Evolutionary conservation across 1,140 invertebrate species (phyloP).

Genomic region (Microplitis demolitor): DNA sequence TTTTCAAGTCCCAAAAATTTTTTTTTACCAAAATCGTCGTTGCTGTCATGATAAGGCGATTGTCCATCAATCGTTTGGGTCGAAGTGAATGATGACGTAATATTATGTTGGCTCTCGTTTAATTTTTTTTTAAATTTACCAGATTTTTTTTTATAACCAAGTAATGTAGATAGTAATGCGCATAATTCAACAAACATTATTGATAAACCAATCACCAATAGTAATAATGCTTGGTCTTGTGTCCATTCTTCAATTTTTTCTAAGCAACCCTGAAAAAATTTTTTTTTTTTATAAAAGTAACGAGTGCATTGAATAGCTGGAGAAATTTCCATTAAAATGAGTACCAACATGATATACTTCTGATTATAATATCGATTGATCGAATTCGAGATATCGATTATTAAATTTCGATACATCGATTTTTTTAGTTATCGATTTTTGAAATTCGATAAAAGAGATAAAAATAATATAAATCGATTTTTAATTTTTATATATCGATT

Average conservation of each 20-base stretch:
- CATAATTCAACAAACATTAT: conserved; percentile 73
- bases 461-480: too few species aligned
- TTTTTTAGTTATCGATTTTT: too few species aligned
- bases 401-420: too few species aligned
- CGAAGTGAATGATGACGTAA: conserved; percentile 49
- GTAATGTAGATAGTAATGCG: conserved; percentile 70
- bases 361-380: too few species aligned
- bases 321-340: conserved; percentile 28
- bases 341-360: conserved; percentile 14
- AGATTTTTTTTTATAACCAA: conserved; percentile 65
- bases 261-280: conserved; percentile 69
- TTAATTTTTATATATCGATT: too few species aligned
- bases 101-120: conserved; percentile 39
- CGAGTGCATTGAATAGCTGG: too few species aligned
- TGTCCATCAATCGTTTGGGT: conserved; percentile 49
- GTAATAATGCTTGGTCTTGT: conserved; percentile 73
- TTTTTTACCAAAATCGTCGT: conserved; percentile 52
- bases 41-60: conserved; percentile 48
- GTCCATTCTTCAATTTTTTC: conserved; percentile 77
- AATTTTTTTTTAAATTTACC: conserved; percentile 49
- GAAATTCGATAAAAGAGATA: too few species aligned
- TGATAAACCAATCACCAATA: conserved; percentile 69
- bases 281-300: not conserved
- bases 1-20: not conserved
- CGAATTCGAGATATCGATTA: too few species aligned